These are phyloP conservation scores for Clinocottus analis DNA, from an alignment of 2,113 vertebrate genomes.

Conservation along the genomic window DNA sequence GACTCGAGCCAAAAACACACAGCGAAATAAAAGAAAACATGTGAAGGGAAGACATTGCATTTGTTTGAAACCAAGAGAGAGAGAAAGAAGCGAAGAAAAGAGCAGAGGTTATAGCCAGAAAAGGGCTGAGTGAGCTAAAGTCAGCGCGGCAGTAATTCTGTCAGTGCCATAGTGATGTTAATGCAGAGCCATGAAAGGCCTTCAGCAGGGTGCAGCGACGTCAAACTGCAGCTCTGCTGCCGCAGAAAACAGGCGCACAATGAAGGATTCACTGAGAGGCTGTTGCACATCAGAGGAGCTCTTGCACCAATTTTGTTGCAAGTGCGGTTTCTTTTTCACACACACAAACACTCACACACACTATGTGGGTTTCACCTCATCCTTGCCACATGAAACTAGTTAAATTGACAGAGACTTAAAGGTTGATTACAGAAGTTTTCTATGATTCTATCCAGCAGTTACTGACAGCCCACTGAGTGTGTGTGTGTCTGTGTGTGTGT, in stretches of 20 bases:
- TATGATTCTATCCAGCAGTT: neutral
- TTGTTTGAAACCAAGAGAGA: neutral
- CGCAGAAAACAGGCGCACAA: slow-evolving; percentile 68
- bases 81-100: neutral
- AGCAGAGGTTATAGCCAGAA: slow-evolving; percentile 11
- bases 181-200: slow-evolving; percentile 77
- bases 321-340: neutral
- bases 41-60: neutral
- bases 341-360: neutral
- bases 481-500: too few species aligned
- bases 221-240: slow-evolving; percentile 69
- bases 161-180: slow-evolving; percentile 82
- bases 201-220: slow-evolving; percentile 77
- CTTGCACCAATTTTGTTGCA: slow-evolving; percentile 13
- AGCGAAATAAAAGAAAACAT: too few species aligned
- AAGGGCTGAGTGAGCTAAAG: slow-evolving; percentile 66
- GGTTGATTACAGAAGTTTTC: neutral
- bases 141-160: slow-evolving; percentile 79
- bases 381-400: neutral
- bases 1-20: neutral
- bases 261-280: slow-evolving; percentile 48
- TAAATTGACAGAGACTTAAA: neutral
- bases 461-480: too few species aligned
- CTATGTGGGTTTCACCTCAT: neutral
- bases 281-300: slow-evolving; percentile 9